phyloP scores from a whole-genome alignment of 1,140 invertebrate species.

The Leptinotarsa lineolata region DNA sequence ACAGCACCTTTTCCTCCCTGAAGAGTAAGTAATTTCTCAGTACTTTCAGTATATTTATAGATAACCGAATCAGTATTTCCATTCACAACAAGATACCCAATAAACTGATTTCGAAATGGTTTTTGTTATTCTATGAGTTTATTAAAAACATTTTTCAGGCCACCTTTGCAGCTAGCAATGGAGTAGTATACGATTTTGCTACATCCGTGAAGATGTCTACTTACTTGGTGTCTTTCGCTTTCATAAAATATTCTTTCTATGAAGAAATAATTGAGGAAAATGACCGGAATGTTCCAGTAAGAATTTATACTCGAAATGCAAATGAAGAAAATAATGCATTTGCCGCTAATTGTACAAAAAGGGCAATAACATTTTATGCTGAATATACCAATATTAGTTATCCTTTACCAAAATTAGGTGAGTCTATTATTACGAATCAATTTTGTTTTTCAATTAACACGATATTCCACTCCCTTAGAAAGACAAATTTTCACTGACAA shows the following conservation, averaged over 20 bases:
- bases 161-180: constrained; percentile 20
- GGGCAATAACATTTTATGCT: constrained; percentile 75
- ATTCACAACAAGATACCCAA: too few relatives aligned
- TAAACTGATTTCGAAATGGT: too few relatives aligned
- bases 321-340: constrained; percentile 64
- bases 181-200: constrained; percentile 62
- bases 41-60: too few relatives aligned
- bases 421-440: neutral
- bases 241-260: constrained; percentile 72
- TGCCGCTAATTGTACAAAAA: constrained; percentile 69
- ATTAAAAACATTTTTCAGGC: constrained; percentile 18
- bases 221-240: constrained; percentile 75
- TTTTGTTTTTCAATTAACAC: neutral
- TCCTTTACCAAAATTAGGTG: constrained; percentile 66
- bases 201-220: constrained; percentile 77
- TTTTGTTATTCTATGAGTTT: too few relatives aligned
- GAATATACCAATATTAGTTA: constrained; percentile 76
- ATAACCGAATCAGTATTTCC: too few relatives aligned
- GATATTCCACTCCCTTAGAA: too few relatives aligned
- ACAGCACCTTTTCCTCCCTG: too few relatives aligned
- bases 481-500: too few relatives aligned
- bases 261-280: constrained; percentile 51
- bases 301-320: constrained; percentile 69
- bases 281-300: constrained; percentile 60
- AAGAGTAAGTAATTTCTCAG: too few relatives aligned